These are phyloP conservation scores for Candidula unifasciata DNA, from an alignment of 2,888 invertebrate species.

Conservation along the genomic window DNA sequence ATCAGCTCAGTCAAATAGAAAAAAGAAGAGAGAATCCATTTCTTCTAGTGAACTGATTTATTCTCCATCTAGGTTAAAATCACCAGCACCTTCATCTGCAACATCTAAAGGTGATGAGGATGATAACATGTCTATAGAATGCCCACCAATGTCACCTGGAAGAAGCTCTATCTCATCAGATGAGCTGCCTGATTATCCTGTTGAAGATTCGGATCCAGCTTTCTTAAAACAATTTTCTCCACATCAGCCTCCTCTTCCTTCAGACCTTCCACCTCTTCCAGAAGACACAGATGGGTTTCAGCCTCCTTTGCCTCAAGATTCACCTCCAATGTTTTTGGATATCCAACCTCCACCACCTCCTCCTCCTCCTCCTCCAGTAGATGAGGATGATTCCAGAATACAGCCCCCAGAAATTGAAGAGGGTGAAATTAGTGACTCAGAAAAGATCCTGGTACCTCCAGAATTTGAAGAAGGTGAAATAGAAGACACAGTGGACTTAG, in stretches of 20 bases:
- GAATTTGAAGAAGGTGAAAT: constrained; percentile 30
- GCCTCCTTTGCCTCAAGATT: constrained; percentile 45
- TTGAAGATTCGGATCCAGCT: constrained; percentile 8
- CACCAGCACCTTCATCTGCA: neutral
- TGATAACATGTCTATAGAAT: constrained; percentile 32
- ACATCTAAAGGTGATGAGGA: constrained; percentile 34
- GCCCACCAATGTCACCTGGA: constrained; percentile 47
- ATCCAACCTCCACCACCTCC: constrained; percentile 28
- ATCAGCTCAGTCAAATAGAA: constrained; percentile 19
- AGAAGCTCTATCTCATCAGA: constrained; percentile 48
- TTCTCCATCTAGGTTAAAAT: constrained; percentile 44
- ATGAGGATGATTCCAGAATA: neutral
- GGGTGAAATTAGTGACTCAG: neutral
- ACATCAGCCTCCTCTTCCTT: constrained; percentile 43
- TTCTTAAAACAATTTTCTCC: constrained; percentile 43
- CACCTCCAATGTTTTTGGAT: constrained; percentile 21
- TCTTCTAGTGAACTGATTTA: constrained; percentile 52
- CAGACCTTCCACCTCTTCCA: constrained; percentile 41
- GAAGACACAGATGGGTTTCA: constrained; percentile 48
- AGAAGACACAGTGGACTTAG: neutral
- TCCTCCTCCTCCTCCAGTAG: constrained; percentile 36
- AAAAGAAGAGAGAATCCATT: constrained; percentile 39
- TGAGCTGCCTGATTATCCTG: constrained; percentile 37
- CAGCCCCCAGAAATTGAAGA: neutral
- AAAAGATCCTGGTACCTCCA: neutral